Evolutionary conservation across 2,888 invertebrate species (phyloP).

Genomic region (Icerya purchasi): DNA sequence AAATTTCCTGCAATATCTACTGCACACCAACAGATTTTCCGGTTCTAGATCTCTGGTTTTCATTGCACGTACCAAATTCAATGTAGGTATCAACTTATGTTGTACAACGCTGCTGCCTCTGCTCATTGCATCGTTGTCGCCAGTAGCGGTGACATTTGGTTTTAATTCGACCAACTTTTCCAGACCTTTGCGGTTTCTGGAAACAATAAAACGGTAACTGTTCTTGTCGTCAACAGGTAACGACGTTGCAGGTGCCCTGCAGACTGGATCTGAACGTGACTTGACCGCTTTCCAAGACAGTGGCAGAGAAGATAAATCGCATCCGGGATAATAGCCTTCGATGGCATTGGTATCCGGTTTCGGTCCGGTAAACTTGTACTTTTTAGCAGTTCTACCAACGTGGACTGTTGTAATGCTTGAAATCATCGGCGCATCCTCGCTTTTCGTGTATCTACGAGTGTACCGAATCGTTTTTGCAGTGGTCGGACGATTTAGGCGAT

Average conservation of each 20-base stretch:
- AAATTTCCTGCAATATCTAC: neutral
- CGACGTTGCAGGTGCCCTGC: neutral
- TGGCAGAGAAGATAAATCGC: neutral
- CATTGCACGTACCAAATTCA: neutral
- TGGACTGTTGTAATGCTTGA: too few relatives aligned
- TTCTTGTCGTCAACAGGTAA: neutral
- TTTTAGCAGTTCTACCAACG: too few relatives aligned
- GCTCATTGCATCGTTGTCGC: neutral
- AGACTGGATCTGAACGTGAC: neutral
- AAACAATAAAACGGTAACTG: neutral
- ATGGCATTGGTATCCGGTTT: neutral
- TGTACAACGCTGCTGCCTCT: neutral
- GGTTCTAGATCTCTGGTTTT: neutral
- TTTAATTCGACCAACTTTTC: neutral
- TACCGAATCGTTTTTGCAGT: too few relatives aligned
- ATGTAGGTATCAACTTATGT: neutral
- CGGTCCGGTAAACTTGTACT: neutral
- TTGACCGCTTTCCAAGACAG: neutral
- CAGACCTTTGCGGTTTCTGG: neutral
- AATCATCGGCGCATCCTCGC: too few relatives aligned
- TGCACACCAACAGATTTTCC: neutral
- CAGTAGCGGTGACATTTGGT: neutral
- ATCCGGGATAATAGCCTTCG: neutral
- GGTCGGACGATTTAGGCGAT: too few relatives aligned
- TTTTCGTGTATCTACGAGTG: too few relatives aligned